A percentile compares a stretch with the other conserved stretches of the same genome.
Evolutionary conservation across 92 coral and sea anemone genomes (phyloP).

Genomic region (Zoanthus sansibaricus): DNA sequence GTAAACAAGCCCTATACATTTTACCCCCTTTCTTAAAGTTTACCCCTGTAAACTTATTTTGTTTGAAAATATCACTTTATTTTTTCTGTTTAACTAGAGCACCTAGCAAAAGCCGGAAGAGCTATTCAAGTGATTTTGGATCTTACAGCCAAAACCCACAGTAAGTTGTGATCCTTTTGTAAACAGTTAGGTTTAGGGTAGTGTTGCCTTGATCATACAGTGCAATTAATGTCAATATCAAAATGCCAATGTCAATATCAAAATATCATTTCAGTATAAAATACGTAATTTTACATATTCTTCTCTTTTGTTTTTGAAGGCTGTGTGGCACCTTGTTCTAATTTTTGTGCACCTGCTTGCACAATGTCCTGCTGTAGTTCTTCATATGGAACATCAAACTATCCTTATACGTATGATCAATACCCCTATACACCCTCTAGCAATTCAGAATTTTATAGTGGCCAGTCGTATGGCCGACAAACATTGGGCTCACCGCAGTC

Average conservation of each 20-base stretch:
- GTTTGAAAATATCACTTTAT: too few species aligned
- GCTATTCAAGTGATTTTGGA: constrained; percentile 94
- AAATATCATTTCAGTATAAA: too few species aligned
- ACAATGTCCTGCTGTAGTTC: constrained; percentile 77
- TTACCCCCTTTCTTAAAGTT: too few species aligned
- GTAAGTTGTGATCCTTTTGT: constrained; percentile 27
- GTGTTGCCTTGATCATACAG: too few species aligned
- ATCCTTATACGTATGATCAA: constrained; percentile 40
- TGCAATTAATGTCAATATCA: too few species aligned
- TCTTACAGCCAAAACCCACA: constrained; percentile 73
- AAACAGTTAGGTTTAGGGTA: neutral
- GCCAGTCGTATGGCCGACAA: constrained; percentile 47
- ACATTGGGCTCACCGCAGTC: constrained; percentile 45
- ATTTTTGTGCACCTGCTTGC: constrained; percentile 89
- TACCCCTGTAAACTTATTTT: too few species aligned
- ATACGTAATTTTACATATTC: neutral
- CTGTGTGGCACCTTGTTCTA: constrained; percentile 84
- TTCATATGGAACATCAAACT: constrained; percentile 61
- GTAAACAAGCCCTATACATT: too few species aligned
- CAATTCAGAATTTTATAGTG: neutral
- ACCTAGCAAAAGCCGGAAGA: constrained; percentile 95
- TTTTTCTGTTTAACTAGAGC: constrained; percentile 53
- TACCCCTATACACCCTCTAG: neutral
- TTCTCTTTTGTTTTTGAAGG: constrained; percentile 47
- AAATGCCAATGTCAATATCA: too few species aligned